Conservation (phyloP, 1,140 invertebrate genomes). For the Battus philenor region DNA sequence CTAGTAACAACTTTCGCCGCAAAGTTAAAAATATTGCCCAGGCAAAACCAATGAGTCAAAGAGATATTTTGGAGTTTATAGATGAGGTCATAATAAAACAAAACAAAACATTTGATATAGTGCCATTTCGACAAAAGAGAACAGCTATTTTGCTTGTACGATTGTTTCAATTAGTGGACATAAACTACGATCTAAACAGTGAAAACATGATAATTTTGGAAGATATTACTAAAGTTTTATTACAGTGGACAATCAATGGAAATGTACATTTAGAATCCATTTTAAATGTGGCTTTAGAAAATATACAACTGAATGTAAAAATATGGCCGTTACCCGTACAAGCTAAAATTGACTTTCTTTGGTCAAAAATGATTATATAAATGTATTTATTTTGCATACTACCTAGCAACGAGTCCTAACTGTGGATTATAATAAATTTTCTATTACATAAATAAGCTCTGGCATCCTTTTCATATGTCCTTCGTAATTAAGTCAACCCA, state of each 20-base stretch:
- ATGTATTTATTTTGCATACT: too few species aligned
- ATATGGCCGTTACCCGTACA: conserved; percentile 30
- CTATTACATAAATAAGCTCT: too few species aligned
- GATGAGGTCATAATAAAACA: conserved; percentile 35
- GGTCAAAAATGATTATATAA: conserved; percentile 26
- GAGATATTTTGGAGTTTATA: conserved; percentile 33
- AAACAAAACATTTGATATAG: conserved; percentile 20
- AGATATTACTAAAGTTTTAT: conserved; percentile 23
- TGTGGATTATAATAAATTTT: too few species aligned
- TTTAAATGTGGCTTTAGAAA: conserved; percentile 24
- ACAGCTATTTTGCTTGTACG: conserved; percentile 20
- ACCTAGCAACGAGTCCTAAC: too few species aligned
- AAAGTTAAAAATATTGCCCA: conserved; percentile 23
- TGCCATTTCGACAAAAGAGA: conserved; percentile 21
- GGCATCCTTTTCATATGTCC: too few species aligned
- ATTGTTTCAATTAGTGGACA: conserved; percentile 29
- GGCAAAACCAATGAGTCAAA: conserved; percentile 20
- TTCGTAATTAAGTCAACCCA: too few species aligned
- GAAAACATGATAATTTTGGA: conserved; percentile 27
- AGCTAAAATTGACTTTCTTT: conserved; percentile 27
- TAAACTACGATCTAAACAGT: conserved; percentile 30
- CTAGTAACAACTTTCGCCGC: conserved; percentile 26
- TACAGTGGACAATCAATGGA: conserved; percentile 18
- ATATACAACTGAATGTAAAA: conserved; percentile 32
- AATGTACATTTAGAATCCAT: conserved; percentile 21